Conservation (phyloP, 2,113 vertebrate genomes). For the Halichoeres trimaculatus region DNA sequence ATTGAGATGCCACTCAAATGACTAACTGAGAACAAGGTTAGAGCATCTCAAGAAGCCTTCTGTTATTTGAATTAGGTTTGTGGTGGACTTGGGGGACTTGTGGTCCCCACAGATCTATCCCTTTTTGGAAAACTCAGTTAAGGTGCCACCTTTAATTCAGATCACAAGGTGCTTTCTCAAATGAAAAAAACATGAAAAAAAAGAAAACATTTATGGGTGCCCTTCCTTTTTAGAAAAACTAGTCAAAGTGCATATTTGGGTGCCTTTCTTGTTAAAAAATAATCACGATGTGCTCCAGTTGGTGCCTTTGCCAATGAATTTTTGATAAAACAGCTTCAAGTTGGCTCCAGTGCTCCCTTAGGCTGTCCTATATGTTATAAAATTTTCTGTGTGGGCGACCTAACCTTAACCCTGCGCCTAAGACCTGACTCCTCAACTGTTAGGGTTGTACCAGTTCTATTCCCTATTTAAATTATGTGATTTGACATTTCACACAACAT, state of each 20-base stretch:
- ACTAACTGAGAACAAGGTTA: not conserved
- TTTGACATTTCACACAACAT: not conserved
- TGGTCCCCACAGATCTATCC: not conserved
- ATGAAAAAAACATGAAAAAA: not conserved
- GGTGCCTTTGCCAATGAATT: no score
- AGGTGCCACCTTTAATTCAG: not conserved
- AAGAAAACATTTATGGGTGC: not conserved
- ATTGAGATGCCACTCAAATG: conserved; percentile 11
- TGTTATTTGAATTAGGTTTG: not conserved
- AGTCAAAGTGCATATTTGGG: no score
- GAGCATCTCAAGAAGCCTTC: not conserved
- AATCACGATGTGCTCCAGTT: no score
- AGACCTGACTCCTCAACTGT: no score
- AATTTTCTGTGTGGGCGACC: no score
- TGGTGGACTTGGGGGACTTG: not conserved
- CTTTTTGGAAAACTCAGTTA: not conserved
- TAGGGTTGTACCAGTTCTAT: not conserved
- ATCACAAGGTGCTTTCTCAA: not conserved
- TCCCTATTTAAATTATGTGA: not conserved
- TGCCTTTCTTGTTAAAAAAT: no score
- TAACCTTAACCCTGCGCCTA: no score
- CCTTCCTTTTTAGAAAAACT: no score
- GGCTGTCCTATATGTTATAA: no score
- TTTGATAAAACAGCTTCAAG: no score
- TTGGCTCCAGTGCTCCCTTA: no score